Evolutionary conservation across 2,113 vertebrate species (phyloP).

Genomic region (Stercorarius parasiticus): DNA sequence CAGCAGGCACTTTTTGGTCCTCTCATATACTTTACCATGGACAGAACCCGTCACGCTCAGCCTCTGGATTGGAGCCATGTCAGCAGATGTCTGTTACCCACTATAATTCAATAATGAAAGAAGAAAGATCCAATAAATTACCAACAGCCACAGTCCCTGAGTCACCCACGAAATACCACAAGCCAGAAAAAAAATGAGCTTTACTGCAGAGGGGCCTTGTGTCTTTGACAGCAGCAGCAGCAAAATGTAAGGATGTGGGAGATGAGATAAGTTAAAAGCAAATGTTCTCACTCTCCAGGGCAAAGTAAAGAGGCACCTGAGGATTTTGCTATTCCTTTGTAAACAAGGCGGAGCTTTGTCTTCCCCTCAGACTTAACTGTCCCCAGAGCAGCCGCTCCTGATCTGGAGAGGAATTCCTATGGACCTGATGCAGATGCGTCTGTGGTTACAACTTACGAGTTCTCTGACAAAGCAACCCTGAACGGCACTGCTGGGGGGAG

Average conservation of each 20-base stretch:
- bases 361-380: not conserved
- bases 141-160: not conserved
- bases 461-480: not conserved
- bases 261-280: not conserved
- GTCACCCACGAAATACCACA: not conserved
- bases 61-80: not conserved
- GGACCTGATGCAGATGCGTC: not conserved
- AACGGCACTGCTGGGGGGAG: rapidly evolving
- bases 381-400: not conserved
- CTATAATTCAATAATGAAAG: not conserved
- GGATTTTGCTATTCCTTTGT: not conserved
- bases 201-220: not conserved
- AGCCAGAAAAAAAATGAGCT: not conserved
- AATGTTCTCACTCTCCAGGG: not conserved
- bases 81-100: not conserved
- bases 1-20: not conserved
- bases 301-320: not conserved
- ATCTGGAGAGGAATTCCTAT: not conserved
- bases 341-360: not conserved
- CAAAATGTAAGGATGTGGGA: not conserved
- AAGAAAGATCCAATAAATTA: not conserved
- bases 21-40: not conserved
- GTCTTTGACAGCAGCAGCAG: not conserved
- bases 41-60: not conserved
- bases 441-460: not conserved